A percentile compares a stretch with the other conserved stretches of the same genome.
These are phyloP conservation scores for Oxystoma pomonae DNA, from an alignment of 2,888 invertebrate species.

Conservation along the genomic window DNA sequence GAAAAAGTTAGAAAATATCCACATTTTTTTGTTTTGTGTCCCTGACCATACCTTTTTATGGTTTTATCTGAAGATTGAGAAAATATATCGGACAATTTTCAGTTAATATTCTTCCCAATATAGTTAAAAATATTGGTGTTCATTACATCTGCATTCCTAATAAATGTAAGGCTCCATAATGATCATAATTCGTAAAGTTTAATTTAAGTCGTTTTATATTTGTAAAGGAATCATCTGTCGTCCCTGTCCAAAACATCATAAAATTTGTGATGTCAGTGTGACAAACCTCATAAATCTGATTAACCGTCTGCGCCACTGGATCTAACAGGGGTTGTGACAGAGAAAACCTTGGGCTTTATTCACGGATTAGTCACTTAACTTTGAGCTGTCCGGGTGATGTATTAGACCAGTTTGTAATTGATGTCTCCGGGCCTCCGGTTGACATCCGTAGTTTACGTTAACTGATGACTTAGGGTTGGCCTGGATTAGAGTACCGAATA, in stretches of 20 bases:
- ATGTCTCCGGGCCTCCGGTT: conserved; percentile 20
- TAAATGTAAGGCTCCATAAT: too few relatives aligned
- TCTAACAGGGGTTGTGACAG: conserved; percentile 4
- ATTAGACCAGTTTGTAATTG: conserved; percentile 24
- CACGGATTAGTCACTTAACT: conserved; percentile 25
- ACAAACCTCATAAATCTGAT: background rate
- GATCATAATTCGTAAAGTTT: too few relatives aligned
- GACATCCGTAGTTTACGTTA: conserved; percentile 13
- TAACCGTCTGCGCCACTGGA: background rate
- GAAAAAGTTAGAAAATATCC: too few relatives aligned
- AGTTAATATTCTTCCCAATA: too few relatives aligned
- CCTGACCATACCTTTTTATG: too few relatives aligned
- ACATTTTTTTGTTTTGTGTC: too few relatives aligned
- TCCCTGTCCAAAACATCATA: background rate
- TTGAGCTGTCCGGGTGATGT: conserved; percentile 22
- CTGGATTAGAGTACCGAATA: background rate
- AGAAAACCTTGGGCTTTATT: conserved; percentile 14
- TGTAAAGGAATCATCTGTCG: too few relatives aligned
- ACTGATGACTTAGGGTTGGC: conserved; percentile 4
- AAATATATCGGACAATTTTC: too few relatives aligned
- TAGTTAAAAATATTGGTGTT: too few relatives aligned
- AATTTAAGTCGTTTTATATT: background rate
- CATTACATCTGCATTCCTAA: too few relatives aligned
- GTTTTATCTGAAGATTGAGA: too few relatives aligned
- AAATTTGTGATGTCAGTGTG: background rate